Conservation (phyloP, 2,797 vertebrate genomes). For the Adrianichthys oophorus region DNA sequence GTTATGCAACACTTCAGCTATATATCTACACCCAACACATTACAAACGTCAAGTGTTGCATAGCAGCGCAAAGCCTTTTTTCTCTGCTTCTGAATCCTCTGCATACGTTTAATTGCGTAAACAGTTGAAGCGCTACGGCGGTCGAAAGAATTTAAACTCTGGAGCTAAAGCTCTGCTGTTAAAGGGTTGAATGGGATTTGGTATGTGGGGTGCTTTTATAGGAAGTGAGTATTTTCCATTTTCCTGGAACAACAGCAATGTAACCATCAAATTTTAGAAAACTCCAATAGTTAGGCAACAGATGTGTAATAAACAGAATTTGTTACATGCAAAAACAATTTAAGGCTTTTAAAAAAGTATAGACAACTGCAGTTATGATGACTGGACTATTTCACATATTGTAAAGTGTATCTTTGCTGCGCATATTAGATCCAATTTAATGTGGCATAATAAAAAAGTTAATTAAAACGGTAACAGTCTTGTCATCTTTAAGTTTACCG, state of each 20-base stretch:
- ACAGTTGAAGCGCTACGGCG: too few species aligned
- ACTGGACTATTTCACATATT: neutral
- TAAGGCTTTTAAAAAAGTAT: neutral
- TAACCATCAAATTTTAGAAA: neutral
- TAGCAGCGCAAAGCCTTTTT: too few species aligned
- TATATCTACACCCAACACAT: too few species aligned
- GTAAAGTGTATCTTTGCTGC: constrained; percentile 9
- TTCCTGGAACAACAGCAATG: neutral
- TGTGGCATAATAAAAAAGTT: constrained; percentile 1
- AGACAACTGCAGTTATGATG: neutral
- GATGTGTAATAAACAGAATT: neutral
- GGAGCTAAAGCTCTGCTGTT: too few species aligned
- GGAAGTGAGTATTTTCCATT: neutral
- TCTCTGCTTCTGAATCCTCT: too few species aligned
- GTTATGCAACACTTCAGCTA: too few species aligned
- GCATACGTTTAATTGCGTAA: too few species aligned
- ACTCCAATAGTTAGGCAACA: neutral
- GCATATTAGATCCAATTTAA: neutral
- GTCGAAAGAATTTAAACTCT: too few species aligned
- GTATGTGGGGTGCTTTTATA: neutral
- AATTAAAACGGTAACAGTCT: neutral
- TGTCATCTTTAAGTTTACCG: neutral
- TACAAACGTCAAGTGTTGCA: too few species aligned
- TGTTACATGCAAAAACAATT: neutral
- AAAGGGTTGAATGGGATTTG: too few species aligned